phyloP scores from a whole-genome alignment of 2,888 invertebrate genomes.

The Cistogaster globosa region DNA sequence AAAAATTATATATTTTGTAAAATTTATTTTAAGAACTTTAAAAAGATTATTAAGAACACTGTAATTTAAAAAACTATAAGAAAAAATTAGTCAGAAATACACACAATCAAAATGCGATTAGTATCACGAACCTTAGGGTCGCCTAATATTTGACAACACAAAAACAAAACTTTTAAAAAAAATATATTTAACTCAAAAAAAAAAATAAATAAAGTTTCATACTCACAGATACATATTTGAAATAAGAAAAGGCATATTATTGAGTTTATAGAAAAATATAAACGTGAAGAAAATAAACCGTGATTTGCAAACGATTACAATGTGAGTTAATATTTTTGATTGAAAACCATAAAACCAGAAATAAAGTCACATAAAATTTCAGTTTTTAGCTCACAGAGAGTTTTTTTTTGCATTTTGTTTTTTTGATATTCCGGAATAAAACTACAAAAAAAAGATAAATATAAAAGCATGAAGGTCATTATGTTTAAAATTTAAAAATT shows the following conservation, averaged over 20 bases:
- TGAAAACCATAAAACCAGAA: conserved; percentile 48
- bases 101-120: conserved; percentile 67
- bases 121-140: conserved; percentile 66
- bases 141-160: conserved; percentile 33
- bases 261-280: conserved; percentile 9
- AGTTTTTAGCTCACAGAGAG: not conserved
- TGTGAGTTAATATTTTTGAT: conserved; percentile 53
- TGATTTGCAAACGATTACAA: conserved; percentile 49
- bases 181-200: not conserved
- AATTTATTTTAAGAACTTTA: no score
- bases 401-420: not conserved
- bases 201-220: not conserved
- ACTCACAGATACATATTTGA: not conserved
- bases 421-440: not conserved
- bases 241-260: conserved; percentile 28
- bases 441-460: not conserved
- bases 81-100: conserved; percentile 31
- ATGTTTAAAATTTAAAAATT: conserved; percentile 28
- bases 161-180: not conserved
- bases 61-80: conserved; percentile 1
- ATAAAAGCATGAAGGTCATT: conserved; percentile 67
- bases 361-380: conserved; percentile 46
- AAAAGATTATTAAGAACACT: conserved; percentile 17
- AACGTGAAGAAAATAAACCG: conserved; percentile 65
- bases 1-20: no score